A percentile compares a stretch with the other conserved stretches of the same genome.
Conservation (phyloP, 1,140 invertebrate genomes). For the Polypedilum pembai region DNA sequence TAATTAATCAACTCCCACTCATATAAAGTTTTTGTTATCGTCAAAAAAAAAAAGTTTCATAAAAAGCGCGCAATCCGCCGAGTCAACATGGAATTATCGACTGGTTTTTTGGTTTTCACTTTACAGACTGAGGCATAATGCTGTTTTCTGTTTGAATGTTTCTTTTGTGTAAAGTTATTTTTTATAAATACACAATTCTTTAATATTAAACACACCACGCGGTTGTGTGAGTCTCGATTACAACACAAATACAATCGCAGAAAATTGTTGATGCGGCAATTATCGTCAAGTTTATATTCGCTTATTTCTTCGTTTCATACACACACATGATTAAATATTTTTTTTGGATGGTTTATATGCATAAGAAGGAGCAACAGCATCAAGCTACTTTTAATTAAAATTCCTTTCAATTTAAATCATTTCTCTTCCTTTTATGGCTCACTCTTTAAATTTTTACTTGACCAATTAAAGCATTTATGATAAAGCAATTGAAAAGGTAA, state of each 20-base stretch:
- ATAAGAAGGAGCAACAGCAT: neutral
- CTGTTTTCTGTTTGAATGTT: neutral
- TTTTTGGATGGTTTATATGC: neutral
- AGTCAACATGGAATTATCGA: neutral
- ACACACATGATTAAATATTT: neutral
- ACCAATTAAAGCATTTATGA: no score
- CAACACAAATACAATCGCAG: neutral
- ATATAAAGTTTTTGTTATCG: no score
- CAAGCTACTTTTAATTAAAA: constrained; percentile 8
- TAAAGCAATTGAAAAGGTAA: neutral
- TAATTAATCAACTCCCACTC: no score
- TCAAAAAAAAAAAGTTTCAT: neutral
- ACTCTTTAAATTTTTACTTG: no score
- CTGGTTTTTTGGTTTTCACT: constrained; percentile 18
- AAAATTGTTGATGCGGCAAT: constrained; percentile 19
- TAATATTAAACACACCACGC: neutral
- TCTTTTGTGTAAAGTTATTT: constrained; percentile 16
- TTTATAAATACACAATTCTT: neutral
- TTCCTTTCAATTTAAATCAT: constrained; percentile 11
- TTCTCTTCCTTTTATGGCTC: neutral
- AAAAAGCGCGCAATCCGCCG: constrained; percentile 12
- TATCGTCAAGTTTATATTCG: neutral
- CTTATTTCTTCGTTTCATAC: neutral
- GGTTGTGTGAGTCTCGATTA: constrained; percentile 5
- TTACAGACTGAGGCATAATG: constrained; percentile 1